A percentile compares a stretch with the other conserved stretches of the same genome.
These are phyloP conservation scores for Heliopora coerulea DNA, from an alignment of 92 coral and sea anemone genomes.

Conservation along the genomic window DNA sequence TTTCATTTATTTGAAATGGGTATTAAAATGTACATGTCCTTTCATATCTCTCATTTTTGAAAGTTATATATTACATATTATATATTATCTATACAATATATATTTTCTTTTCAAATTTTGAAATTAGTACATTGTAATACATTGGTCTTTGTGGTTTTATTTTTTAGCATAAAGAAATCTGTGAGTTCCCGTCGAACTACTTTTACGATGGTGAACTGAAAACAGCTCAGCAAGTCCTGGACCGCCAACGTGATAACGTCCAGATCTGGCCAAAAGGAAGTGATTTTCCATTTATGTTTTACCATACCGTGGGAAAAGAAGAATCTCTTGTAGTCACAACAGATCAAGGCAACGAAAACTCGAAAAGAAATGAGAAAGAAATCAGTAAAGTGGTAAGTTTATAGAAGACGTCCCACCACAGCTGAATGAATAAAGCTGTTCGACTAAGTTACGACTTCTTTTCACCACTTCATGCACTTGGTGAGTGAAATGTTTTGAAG, in stretches of 20 bases:
- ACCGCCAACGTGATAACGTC: conserved; percentile 19
- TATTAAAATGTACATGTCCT: no score
- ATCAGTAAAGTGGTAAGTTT: conserved; percentile 65
- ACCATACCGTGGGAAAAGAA: conserved; percentile 75
- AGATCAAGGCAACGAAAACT: conserved; percentile 62
- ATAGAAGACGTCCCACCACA: no score
- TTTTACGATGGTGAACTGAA: conserved; percentile 58
- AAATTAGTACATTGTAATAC: no score
- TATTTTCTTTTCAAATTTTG: no score
- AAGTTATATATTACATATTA: no score
- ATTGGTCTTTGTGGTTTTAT: background rate
- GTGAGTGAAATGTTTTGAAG: background rate
- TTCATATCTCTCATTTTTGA: no score
- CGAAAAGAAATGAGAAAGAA: conserved; percentile 71
- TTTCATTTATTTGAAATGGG: no score
- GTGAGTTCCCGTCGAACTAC: conserved; percentile 67
- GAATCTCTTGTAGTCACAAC: conserved; percentile 60
- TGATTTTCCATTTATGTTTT: conserved; percentile 56
- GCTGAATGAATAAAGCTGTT: no score
- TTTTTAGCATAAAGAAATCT: conserved; percentile 65
- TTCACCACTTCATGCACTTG: background rate
- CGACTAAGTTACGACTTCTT: no score
- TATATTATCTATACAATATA: no score
- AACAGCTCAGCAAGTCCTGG: conserved; percentile 53
- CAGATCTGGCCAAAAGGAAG: conserved; percentile 58